These are phyloP conservation scores for Sphaerophoria rueppellii DNA, from an alignment of 2,888 invertebrate species.

Conservation along the genomic window DNA sequence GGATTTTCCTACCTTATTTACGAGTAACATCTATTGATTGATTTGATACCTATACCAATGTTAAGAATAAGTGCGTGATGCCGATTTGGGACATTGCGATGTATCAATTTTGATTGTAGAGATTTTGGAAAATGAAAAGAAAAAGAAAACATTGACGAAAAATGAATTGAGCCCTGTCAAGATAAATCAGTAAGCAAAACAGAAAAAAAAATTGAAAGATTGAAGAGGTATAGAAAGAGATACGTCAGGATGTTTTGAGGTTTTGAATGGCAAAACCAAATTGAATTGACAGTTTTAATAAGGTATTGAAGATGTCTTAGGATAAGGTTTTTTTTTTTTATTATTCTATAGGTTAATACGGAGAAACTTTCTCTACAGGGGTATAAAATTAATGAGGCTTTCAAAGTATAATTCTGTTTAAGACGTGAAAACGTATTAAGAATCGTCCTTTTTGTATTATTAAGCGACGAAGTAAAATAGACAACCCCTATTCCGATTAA, in stretches of 20 bases:
- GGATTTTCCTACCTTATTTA: conserved; percentile 5
- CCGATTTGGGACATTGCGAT: neutral
- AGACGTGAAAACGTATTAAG: too few relatives aligned
- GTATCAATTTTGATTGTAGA: conserved; percentile 5
- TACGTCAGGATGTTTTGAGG: neutral
- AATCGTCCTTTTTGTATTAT: too few relatives aligned
- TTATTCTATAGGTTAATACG: too few relatives aligned
- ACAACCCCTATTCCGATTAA: too few relatives aligned
- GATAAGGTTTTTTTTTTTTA: too few relatives aligned
- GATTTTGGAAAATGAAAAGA: neutral
- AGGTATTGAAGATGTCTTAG: neutral
- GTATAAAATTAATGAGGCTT: too few relatives aligned
- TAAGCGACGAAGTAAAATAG: too few relatives aligned
- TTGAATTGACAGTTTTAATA: neutral
- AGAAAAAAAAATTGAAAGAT: neutral
- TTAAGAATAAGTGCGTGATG: conserved; percentile 12
- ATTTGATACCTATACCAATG: neutral
- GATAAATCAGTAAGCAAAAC: neutral
- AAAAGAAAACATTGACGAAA: conserved; percentile 6
- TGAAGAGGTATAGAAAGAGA: neutral
- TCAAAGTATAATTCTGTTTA: too few relatives aligned
- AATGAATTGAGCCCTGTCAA: conserved; percentile 13
- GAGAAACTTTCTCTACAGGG: too few relatives aligned
- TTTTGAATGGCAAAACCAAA: neutral
- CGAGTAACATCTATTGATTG: neutral